Evolutionary conservation across 2,113 vertebrate genomes (phyloP).

Genomic region (Colaptes auratus): DNA sequence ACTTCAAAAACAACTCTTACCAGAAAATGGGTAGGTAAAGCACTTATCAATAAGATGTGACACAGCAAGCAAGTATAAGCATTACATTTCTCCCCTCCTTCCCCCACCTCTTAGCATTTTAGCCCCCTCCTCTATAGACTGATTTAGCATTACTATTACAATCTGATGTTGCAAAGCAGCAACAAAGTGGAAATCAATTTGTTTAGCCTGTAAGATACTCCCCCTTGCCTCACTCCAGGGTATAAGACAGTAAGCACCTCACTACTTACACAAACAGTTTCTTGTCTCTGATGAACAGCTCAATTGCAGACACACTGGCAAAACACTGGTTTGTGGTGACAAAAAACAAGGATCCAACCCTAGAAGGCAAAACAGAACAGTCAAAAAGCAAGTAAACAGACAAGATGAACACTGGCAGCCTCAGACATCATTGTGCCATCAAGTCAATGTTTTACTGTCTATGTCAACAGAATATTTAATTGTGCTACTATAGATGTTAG

Average conservation of each 20-base stretch:
- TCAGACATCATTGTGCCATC: background rate
- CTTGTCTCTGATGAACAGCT: conserved; percentile 73
- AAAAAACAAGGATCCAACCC: conserved; percentile 74
- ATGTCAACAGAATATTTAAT: background rate
- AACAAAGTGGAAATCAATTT: background rate
- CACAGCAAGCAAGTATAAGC: background rate
- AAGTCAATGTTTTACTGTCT: background rate
- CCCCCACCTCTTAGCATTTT: background rate
- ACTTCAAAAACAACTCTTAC: background rate
- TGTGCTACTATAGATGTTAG: background rate
- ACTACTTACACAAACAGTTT: conserved; percentile 74
- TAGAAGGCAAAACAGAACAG: conserved; percentile 26
- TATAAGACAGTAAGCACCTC: background rate
- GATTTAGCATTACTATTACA: background rate
- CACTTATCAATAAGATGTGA: background rate
- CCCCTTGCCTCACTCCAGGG: background rate
- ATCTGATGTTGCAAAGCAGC: background rate
- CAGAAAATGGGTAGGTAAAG: background rate
- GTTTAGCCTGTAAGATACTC: background rate
- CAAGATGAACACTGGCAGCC: background rate
- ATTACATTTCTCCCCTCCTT: background rate
- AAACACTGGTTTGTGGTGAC: conserved; percentile 74
- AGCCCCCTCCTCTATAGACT: background rate
- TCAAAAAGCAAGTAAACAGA: background rate
- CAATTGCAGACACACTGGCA: conserved; percentile 69